phyloP scores from a whole-genome alignment of 1,140 invertebrate genomes.

The Neuroterus valhalla region DNA sequence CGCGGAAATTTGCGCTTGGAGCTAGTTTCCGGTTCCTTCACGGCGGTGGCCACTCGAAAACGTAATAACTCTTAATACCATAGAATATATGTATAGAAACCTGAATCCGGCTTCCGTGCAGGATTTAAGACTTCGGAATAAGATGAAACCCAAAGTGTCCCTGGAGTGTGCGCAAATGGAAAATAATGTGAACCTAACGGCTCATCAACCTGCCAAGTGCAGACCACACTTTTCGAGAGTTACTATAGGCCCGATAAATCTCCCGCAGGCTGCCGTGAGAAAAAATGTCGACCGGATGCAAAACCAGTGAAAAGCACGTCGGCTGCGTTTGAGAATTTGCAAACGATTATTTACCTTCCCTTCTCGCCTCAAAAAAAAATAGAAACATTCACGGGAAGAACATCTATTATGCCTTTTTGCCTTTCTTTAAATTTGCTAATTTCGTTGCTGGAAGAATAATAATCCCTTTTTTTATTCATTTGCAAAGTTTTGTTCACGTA shows the following conservation, averaged over 20 bases:
- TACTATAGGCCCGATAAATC: constrained; percentile 19
- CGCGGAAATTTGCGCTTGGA: constrained; percentile 6
- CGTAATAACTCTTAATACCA: constrained; percentile 42
- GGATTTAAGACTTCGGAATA: too few relatives aligned
- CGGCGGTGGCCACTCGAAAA: neutral
- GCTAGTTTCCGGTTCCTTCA: constrained; percentile 24
- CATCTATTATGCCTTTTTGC: constrained; percentile 18
- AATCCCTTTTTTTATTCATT: neutral
- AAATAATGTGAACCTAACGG: constrained; percentile 45
- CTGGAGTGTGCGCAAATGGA: constrained; percentile 45
- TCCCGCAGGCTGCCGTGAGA: constrained; percentile 15
- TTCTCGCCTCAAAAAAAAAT: constrained; percentile 4
- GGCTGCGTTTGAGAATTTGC: constrained; percentile 24
- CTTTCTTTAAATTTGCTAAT: constrained; percentile 11
- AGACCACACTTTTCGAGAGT: constrained; percentile 16
- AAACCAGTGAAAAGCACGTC: constrained; percentile 28
- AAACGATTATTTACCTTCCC: constrained; percentile 23
- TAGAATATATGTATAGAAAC: neutral
- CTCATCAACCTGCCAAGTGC: constrained; percentile 41
- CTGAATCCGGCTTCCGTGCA: too few relatives aligned
- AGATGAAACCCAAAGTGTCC: constrained; percentile 30
- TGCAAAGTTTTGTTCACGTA: too few relatives aligned
- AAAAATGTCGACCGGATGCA: constrained; percentile 30
- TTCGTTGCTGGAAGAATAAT: neutral
- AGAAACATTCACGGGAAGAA: neutral